These are phyloP conservation scores for Thunnus thynnus DNA, from an alignment of 2,113 vertebrate species.

Conservation along the genomic window DNA sequence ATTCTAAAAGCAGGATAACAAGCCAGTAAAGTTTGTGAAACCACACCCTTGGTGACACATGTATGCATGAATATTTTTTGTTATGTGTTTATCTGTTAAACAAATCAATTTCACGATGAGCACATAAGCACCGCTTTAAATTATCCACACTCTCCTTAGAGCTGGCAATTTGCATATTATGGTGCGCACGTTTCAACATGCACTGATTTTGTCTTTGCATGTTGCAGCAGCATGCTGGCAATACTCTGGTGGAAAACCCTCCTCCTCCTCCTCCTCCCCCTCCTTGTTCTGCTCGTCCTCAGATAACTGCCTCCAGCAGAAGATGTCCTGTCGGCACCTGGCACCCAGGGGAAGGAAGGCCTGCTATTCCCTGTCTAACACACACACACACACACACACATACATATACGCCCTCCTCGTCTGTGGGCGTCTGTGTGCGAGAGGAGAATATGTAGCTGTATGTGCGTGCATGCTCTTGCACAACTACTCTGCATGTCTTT, in stretches of 20 bases:
- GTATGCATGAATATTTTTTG: neutral
- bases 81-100: neutral
- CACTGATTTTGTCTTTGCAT: slow-evolving; percentile 61
- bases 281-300: slow-evolving; percentile 69
- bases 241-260: slow-evolving; percentile 52
- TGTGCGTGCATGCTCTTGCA: slow-evolving; percentile 27
- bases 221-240: slow-evolving; percentile 66
- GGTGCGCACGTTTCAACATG: slow-evolving; percentile 23
- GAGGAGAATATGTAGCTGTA: slow-evolving; percentile 46
- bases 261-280: slow-evolving; percentile 24
- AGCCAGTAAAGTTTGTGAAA: neutral
- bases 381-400: slow-evolving; percentile 17
- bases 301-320: slow-evolving; percentile 82
- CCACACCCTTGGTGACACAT: neutral
- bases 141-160: neutral
- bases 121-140: neutral
- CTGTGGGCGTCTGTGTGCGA: slow-evolving; percentile 53
- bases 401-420: neutral
- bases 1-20: neutral
- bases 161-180: slow-evolving; percentile 21
- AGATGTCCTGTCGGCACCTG: slow-evolving; percentile 81
- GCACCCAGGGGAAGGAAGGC: slow-evolving; percentile 73
- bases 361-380: slow-evolving; percentile 63
- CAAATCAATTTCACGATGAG: slow-evolving; percentile 18
- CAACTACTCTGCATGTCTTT: slow-evolving; percentile 48